Evolutionary conservation across 2,797 vertebrate genomes (phyloP).

Genomic region (Scomberomorus guttatus): DNA sequence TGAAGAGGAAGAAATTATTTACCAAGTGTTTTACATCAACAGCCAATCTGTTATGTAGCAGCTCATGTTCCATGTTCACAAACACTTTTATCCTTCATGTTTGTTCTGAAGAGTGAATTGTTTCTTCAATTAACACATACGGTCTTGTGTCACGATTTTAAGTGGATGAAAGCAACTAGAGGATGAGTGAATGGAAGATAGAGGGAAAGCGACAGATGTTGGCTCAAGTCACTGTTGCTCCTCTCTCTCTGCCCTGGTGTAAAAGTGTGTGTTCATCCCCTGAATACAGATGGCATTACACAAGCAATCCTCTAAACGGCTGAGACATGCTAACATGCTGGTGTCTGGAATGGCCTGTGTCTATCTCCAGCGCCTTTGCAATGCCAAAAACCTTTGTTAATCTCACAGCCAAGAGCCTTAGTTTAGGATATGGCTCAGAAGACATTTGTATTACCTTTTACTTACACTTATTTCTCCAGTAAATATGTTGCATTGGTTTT

Average conservation of each 20-base stretch:
- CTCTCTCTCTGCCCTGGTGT: constrained; percentile 75
- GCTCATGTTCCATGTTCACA: constrained; percentile 33
- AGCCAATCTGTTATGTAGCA: constrained; percentile 29
- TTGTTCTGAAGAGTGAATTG: constrained; percentile 18
- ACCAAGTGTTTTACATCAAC: constrained; percentile 6
- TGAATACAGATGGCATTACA: constrained; percentile 88
- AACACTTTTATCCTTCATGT: constrained; percentile 38
- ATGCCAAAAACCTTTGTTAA: constrained; percentile 70
- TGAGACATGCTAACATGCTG: constrained; percentile 80
- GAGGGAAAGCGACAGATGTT: constrained; percentile 72
- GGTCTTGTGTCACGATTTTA: constrained; percentile 43
- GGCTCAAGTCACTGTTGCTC: constrained; percentile 66
- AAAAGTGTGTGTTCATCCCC: constrained; percentile 82
- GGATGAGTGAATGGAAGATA: constrained; percentile 62
- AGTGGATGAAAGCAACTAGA: constrained; percentile 68
- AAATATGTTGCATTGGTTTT: constrained; percentile 43
- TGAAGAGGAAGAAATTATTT: constrained; percentile 18
- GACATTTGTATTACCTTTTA: constrained; percentile 54
- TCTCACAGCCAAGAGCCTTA: constrained; percentile 62
- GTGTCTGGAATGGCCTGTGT: constrained; percentile 72
- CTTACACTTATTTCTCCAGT: constrained; percentile 12
- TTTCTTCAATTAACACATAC: constrained; percentile 54
- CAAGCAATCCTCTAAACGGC: constrained; percentile 85
- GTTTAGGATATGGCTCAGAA: constrained; percentile 39
- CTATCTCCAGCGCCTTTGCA: constrained; percentile 60